Evolutionary conservation across 1,140 invertebrate species (phyloP), one percentile per base, ranked within the genome.

Genomic region (Drosophila auraria): DNA sequence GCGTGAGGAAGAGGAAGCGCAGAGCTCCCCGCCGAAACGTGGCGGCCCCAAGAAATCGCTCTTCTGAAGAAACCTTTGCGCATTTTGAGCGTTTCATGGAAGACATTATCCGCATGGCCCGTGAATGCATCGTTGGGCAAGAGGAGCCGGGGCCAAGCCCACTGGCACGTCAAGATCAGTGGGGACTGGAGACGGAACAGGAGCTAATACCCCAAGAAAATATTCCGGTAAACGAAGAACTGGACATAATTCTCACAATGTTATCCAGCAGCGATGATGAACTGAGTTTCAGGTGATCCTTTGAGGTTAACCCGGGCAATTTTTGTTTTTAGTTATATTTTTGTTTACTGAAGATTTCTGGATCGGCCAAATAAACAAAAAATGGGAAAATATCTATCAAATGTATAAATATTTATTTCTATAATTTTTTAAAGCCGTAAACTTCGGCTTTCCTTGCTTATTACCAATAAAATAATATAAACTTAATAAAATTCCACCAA

Each of bases 21-120:
- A n/a, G 3, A 8, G 6, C 3, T 9, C 4, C 3, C 8, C 30
- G 53, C 17, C 53, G 1, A 1, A 20, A 2, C 30, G 0, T 20
- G 51, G 11, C 17, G 0, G 27, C 3, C n/a, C 17, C n/a, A 14
- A 12, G 5, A 5, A 20, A n/a, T 20, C 30, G 11, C 51, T 2
- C 4, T 1, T 0, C 6, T 4, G 7, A 5, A 14, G 9, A 3
- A 0, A 9, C 5, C 0, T 33, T 11, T 20, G 33, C 8, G 8
- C 33, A 33, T 2, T 33, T 54, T 1, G 27, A 11, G 11, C n/a
- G 6, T 5, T 54, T 54, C 1, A 23, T 56, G 7, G 7, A 23
- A 0, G 4, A 14, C 2, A 38, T 38, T 3, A 8, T 56, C 0
- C 7, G 0, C 0, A 20, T 20, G 3, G 20, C 33, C 4, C 14